A percentile compares a stretch with the other conserved stretches of the same genome.
These are phyloP conservation scores for Catharus fuscescens DNA, from an alignment of 2,113 vertebrate genomes.

Conservation along the genomic window DNA sequence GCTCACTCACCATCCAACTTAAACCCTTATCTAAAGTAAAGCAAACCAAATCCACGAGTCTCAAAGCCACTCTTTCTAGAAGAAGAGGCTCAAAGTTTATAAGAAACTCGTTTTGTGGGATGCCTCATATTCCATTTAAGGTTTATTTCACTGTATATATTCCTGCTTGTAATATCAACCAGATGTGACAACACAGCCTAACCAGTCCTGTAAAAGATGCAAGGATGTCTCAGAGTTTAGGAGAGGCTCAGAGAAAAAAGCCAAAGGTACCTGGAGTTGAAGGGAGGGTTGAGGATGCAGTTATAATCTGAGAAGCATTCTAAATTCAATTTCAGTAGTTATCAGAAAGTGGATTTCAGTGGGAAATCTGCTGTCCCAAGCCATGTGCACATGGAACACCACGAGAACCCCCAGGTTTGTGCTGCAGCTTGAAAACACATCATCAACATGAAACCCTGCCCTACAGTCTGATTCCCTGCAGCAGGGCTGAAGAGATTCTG, in stretches of 20 bases:
- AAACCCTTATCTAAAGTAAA: constrained; percentile 52
- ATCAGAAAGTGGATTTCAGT: neutral
- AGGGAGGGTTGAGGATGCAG: neutral
- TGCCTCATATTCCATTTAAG: constrained; percentile 74
- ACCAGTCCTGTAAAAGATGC: constrained; percentile 60
- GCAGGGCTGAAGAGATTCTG: neutral
- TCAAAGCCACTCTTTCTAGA: constrained; percentile 56
- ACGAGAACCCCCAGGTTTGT: neutral
- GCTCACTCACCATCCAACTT: constrained; percentile 5
- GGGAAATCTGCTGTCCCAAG: neutral
- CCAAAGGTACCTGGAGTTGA: neutral
- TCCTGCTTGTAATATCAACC: constrained; percentile 73
- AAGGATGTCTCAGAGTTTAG: constrained; percentile 33
- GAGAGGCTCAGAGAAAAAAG: neutral
- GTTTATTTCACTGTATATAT: constrained; percentile 70
- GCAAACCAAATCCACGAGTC: constrained; percentile 65
- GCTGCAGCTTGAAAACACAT: neutral
- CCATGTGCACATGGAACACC: accelerated
- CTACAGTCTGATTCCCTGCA: neutral
- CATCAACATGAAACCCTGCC: accelerated
- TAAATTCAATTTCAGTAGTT: neutral
- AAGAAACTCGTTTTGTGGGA: constrained; percentile 65
- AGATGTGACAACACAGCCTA: constrained; percentile 72
- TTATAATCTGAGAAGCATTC: neutral
- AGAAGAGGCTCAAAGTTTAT: constrained; percentile 57